These are phyloP conservation scores for Pyralis farinalis DNA, from an alignment of 2,888 invertebrate species.

Conservation along the genomic window DNA sequence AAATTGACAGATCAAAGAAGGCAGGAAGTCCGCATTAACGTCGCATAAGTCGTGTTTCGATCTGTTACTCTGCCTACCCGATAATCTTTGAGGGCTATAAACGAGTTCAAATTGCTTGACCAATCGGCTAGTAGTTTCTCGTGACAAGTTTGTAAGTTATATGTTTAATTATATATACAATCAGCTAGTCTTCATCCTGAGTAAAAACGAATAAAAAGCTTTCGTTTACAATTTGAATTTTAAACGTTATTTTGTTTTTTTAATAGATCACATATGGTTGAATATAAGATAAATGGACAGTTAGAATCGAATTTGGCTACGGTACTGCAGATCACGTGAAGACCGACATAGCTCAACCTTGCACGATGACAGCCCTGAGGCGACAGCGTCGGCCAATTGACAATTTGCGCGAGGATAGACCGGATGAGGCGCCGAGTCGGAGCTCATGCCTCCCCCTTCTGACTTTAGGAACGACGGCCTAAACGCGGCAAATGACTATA, in stretches of 20 bases:
- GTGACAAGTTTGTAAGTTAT: no score
- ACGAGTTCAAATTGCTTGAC: no score
- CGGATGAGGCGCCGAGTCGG: conserved; percentile 70
- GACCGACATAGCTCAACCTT: conserved; percentile 45
- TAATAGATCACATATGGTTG: no score
- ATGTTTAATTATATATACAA: no score
- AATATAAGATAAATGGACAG: conserved; percentile 1
- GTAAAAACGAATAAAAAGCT: no score
- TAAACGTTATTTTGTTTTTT: no score
- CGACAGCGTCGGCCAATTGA: conserved; percentile 58
- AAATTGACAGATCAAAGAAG: conserved; percentile 71
- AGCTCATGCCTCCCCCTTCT: conserved; percentile 65
- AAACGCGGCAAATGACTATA: conserved; percentile 41
- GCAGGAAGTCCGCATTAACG: conserved; percentile 71
- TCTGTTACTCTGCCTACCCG: conserved; percentile 38
- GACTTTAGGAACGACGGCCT: conserved; percentile 55
- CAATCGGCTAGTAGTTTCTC: no score
- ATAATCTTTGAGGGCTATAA: conserved; percentile 3
- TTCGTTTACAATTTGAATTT: no score
- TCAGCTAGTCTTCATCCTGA: no score
- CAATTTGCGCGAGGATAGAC: conserved; percentile 69
- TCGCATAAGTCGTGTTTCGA: conserved; percentile 53
- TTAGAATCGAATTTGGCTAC: conserved; percentile 26
- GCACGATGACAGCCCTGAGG: conserved; percentile 57
- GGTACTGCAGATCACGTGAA: conserved; percentile 44